Base-by-base conservation (phyloP, 2,113 vertebrate genomes). In the Toxotes chatareus region DNA sequence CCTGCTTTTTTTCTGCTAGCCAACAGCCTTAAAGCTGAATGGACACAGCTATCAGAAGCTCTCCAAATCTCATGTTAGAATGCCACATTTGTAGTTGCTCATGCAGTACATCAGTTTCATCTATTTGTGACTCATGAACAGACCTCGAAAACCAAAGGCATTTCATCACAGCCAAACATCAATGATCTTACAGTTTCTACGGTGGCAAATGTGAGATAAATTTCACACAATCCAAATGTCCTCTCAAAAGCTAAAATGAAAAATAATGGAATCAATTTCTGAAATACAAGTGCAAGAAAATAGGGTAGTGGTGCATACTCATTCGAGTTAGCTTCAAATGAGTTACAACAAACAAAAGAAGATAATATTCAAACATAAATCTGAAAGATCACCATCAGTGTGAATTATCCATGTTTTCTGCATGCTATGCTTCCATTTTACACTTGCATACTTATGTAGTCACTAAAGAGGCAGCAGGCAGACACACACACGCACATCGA, bases 381-480 rank as follows among this genome's bases (percentile, higher is more conserved):
- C n/a, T 53, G 23, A 78, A 60, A 62, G 68, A 76, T 74, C 27
- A 36, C 3, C 16, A 21, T 65, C 4, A 13, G 46, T 63, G 66
- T 73, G 63, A 65, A 86, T 73, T 19, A 68, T 42, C 34, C 5
- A 32, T 80, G 76, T 80, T 80, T 76, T 82, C 40, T 31, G 49
- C 23, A 42, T 55, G 71, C 38, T 31, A 14, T 31, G 70, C 57
- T 38, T 71, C 47, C 69, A 56, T 44, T 44, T 73, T 69, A 61
- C 65, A 82, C 87, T 40, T 59, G 71, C 82, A 87, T 60, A 62
- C 72, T 47, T 59, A 57, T 63, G 66, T 68, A 76, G 31, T 38
- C 76, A 42, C 16, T n/a, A 40, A 87, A 80, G 73, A 81, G 38
- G 59, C 75, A 78, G 79, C 67, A 70, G 11, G 44, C 82, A 67